Conservation (phyloP, 2,888 invertebrate genomes). For the Crocallis elinguaria region DNA sequence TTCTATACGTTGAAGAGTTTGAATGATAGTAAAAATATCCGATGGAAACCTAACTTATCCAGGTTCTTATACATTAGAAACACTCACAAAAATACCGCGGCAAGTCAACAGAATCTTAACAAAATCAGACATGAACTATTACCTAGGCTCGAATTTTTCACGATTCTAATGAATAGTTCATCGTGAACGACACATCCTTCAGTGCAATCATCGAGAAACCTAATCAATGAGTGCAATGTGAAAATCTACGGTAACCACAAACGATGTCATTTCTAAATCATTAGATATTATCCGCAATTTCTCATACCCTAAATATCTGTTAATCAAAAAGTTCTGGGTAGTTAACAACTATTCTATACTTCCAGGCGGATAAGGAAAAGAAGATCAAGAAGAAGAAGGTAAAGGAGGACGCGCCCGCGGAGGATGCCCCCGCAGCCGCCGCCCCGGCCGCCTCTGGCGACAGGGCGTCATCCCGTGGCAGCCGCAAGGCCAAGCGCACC, state of each 20-base stretch:
- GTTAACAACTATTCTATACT: constrained; percentile 25
- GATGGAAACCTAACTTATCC: no score
- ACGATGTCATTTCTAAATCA: not conserved
- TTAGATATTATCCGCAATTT: no score
- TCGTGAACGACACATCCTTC: not conserved
- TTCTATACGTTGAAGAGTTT: no score
- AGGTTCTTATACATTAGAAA: no score
- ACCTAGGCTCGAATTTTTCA: no score
- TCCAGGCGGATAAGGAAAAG: constrained; percentile 96
- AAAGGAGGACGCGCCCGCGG: constrained; percentile 87
- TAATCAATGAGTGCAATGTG: no score
- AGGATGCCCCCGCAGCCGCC: constrained; percentile 87
- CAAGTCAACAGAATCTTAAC: no score
- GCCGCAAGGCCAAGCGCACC: constrained; percentile 93
- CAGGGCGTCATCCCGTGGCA: constrained; percentile 92
- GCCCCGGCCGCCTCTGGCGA: constrained; percentile 86
- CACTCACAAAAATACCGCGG: no score
- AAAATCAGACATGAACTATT: no score
- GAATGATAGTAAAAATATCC: no score
- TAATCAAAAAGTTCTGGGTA: not conserved
- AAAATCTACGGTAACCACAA: not conserved
- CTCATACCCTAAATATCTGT: no score
- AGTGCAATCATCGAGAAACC: no score
- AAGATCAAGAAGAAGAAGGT: constrained; percentile 94
- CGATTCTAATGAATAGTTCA: not conserved